A percentile compares a stretch with the other conserved stretches of the same genome.
These are phyloP conservation scores for Siniperca scherzeri DNA, from an alignment of 2,797 vertebrate genomes.

Conservation along the genomic window DNA sequence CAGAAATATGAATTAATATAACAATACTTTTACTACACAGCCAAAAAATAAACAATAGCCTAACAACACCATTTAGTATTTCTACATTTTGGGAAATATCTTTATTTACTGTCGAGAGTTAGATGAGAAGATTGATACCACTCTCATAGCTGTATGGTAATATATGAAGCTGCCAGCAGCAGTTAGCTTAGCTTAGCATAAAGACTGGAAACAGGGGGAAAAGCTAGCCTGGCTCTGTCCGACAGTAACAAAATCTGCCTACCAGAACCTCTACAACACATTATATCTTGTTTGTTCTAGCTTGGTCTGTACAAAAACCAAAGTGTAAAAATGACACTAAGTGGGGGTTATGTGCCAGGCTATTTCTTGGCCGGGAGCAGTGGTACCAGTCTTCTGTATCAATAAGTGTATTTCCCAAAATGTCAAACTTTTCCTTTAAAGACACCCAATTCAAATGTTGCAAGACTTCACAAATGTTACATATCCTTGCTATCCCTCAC, in stretches of 20 bases:
- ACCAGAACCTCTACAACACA: neutral
- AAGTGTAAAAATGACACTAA: neutral
- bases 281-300: neutral
- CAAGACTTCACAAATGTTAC: neutral
- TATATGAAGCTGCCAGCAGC: neutral
- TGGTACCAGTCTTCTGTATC: neutral
- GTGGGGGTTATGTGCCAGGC: neutral
- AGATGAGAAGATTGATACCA: neutral
- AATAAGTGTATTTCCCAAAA: neutral
- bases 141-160: neutral
- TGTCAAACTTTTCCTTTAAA: neutral
- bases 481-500: neutral
- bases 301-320: neutral
- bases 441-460: neutral
- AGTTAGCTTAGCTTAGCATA: neutral
- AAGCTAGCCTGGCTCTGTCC: neutral
- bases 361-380: neutral
- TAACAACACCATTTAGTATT: neutral
- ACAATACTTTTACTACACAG: neutral
- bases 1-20: slow-evolving; percentile 2
- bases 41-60: neutral
- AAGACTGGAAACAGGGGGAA: neutral
- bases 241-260: neutral
- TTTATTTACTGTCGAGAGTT: neutral
- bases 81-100: neutral